These are phyloP conservation scores for Torymus texanus DNA, from an alignment of 2,888 invertebrate species.

Conservation along the genomic window DNA sequence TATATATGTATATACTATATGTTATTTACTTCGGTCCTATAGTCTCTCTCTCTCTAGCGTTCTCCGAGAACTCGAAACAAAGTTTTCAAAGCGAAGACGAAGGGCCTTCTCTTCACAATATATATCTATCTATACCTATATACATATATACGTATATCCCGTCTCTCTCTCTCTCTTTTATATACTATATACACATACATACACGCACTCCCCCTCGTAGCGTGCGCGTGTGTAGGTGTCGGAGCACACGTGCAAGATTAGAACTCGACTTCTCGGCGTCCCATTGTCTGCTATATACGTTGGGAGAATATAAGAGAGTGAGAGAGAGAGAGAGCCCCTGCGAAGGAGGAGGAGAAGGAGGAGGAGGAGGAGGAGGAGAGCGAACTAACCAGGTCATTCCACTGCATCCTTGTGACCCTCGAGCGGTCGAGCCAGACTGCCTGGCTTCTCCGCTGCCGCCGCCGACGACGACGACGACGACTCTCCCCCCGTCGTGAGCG, in stretches of 20 bases:
- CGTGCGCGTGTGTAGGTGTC: not conserved
- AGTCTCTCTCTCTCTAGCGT: not conserved
- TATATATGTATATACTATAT: too few relatives aligned
- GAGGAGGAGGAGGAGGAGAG: slow-evolving; percentile 16
- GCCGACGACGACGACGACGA: not conserved
- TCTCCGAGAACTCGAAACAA: slow-evolving; percentile 7
- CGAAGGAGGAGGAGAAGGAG: not conserved
- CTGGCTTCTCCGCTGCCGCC: slow-evolving; percentile 40
- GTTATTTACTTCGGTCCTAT: slow-evolving; percentile 11
- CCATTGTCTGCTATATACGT: slow-evolving; percentile 48
- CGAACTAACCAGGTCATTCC: slow-evolving; percentile 57
- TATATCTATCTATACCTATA: not conserved
- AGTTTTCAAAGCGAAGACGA: not conserved
- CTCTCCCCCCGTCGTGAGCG: slow-evolving; percentile 9
- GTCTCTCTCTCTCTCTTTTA: too few relatives aligned
- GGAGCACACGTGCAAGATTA: slow-evolving; percentile 18
- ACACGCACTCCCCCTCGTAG: not conserved
- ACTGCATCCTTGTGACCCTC: slow-evolving; percentile 55
- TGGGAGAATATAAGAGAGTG: slow-evolving; percentile 5
- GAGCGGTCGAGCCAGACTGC: slow-evolving; percentile 55
- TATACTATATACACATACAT: too few relatives aligned
- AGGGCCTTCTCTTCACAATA: not conserved
- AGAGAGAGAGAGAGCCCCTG: slow-evolving; percentile 14
- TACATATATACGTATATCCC: too few relatives aligned
- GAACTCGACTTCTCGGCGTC: slow-evolving; percentile 47